Base-by-base conservation (phyloP, 1,140 invertebrate species). In the Cydia strobilella region DNA sequence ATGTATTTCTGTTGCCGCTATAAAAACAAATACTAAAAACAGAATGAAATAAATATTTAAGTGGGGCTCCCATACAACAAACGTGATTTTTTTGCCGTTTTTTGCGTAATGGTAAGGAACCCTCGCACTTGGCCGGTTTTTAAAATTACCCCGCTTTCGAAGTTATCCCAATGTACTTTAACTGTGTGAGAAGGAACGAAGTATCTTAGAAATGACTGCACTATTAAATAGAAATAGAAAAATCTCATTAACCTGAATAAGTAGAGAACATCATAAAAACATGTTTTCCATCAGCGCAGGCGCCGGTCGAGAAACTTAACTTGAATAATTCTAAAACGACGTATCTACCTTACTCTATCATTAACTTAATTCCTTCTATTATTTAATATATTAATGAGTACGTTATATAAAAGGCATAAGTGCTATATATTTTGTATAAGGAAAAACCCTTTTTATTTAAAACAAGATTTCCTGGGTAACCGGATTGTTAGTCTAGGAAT, bases 211-310 rank as follows among this genome's bases (percentile, higher is more conserved):
- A 45, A 45, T 45, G 42, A 45, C 12, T 45, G 42, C 42, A 15
- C 42, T 45, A 45, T 45, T 45, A 15, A 45, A 45, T 51, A 51
- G 15, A 51, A 51, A 51, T 51, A 51, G 48, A 51, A 51, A 51
- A 51, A 51, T 51, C 48, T 51, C 48, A 18, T 51, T 51, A 51
- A 51, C 48, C 48, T 51, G 48, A 18, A 51, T 51, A n/a, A 51
- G n/a, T 3, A 4, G 45, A 20, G 45, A 20, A 54, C 51, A 23
- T 23, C 2, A 23, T 20, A 59, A 59, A 59, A 59, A 59, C 15
- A 59, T 10, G 54, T 59, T 59, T 23, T 20, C 54, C 18, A 18
- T 1, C n/a, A 3, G 54, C 54, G 54, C 54, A 5, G 54, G 54
- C 54, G 54, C 54, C 54, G n/a, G 9, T 12, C 20, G 54, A 59